These are phyloP conservation scores for Pangasius sanitwongsei DNA, from an alignment of 2,797 vertebrate genomes.

Conservation along the genomic window DNA sequence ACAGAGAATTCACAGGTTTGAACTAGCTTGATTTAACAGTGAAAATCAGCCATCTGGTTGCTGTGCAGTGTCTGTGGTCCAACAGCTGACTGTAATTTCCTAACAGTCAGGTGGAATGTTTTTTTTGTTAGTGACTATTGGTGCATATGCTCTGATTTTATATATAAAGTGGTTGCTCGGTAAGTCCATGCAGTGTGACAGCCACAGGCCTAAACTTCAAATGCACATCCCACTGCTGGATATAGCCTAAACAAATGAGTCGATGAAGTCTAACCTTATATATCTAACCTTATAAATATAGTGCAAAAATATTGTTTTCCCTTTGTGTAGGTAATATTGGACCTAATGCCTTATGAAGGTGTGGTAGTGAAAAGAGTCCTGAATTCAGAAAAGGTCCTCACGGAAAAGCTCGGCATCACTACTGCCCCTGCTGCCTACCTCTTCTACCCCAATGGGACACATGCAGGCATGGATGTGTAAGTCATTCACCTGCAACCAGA, in stretches of 20 bases:
- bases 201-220: neutral
- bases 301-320: neutral
- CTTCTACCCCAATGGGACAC: slow-evolving; percentile 85
- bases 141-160: neutral
- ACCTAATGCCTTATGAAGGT: slow-evolving; percentile 83
- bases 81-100: neutral
- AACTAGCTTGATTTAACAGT: neutral
- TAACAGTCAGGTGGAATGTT: neutral
- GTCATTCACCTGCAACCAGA: slow-evolving; percentile 46
- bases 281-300: neutral
- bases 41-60: neutral
- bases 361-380: slow-evolving; percentile 79
- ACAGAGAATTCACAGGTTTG: neutral
- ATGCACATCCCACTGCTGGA: neutral
- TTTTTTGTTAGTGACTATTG: neutral
- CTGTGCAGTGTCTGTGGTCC: neutral
- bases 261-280: neutral
- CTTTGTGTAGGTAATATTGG: slow-evolving; percentile 84
- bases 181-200: neutral
- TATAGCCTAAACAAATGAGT: too few relatives aligned
- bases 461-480: slow-evolving; percentile 79
- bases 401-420: slow-evolving; percentile 77
- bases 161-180: neutral
- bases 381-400: slow-evolving; percentile 74
- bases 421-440: slow-evolving; percentile 82